phyloP scores from a whole-genome alignment of 1,140 invertebrate species.

The Drosophila lowei region DNA sequence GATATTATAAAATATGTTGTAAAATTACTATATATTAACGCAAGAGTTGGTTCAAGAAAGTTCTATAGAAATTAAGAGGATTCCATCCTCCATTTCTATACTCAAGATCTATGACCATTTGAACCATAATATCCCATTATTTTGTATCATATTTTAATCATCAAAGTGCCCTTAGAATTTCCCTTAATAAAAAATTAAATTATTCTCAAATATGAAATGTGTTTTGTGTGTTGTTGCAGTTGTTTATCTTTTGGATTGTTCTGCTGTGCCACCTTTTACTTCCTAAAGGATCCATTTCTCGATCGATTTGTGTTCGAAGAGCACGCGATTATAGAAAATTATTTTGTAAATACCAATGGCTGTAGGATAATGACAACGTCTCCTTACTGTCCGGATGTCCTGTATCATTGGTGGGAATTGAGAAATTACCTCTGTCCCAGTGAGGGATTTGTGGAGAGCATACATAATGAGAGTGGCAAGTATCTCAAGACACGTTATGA shows the following conservation, averaged over 20 bases:
- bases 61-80: too few species aligned
- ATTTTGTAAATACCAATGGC: constrained; percentile 15
- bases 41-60: too few species aligned
- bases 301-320: constrained; percentile 12
- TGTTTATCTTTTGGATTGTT: background rate
- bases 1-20: too few species aligned
- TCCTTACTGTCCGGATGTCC: background rate
- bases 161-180: too few species aligned
- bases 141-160: too few species aligned
- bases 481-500: constrained; percentile 8
- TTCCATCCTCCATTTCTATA: too few species aligned
- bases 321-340: background rate
- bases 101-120: too few species aligned
- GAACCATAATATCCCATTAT: too few species aligned
- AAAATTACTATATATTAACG: too few species aligned
- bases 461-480: constrained; percentile 3
- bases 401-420: background rate
- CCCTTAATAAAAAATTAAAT: too few species aligned
- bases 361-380: constrained; percentile 28
- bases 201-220: too few species aligned
- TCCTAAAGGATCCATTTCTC: constrained; percentile 11
- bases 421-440: background rate
- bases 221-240: too few species aligned
- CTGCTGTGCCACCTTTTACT: constrained; percentile 5
- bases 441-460: background rate